Evolutionary conservation across 2,888 invertebrate species (phyloP).

Genomic region (Tuberolachnus salignus): DNA sequence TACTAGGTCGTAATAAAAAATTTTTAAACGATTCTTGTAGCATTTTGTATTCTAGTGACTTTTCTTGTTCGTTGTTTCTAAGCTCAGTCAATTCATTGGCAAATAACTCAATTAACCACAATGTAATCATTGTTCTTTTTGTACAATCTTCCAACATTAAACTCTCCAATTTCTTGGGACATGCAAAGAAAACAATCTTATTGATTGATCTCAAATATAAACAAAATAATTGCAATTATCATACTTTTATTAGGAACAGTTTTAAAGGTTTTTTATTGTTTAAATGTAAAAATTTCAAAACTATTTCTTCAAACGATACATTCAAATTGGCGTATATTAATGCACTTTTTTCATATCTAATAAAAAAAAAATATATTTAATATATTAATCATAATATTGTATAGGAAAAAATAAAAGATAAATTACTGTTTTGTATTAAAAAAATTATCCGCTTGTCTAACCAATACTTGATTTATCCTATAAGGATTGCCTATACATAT

Average conservation of each 20-base stretch:
- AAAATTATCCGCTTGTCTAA: constrained; percentile 85
- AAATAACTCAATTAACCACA: constrained; percentile 94
- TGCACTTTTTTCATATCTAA: constrained; percentile 79
- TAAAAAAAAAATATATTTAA: constrained; percentile 55
- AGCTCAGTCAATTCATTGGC: constrained; percentile 85
- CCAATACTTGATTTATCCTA: constrained; percentile 80
- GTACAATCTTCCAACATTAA: constrained; percentile 79
- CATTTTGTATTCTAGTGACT: constrained; percentile 65
- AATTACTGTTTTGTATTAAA: constrained; percentile 75
- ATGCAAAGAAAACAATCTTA: constrained; percentile 36
- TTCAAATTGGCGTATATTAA: constrained; percentile 86
- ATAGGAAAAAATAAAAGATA: constrained; percentile 3
- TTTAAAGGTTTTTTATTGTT: constrained; percentile 81
- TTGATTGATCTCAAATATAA: not conserved
- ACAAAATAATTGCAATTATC: constrained; percentile 8
- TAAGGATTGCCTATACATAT: constrained; percentile 82
- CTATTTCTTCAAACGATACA: constrained; percentile 92
- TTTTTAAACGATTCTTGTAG: constrained; percentile 79
- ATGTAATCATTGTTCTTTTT: constrained; percentile 88
- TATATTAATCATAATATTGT: not conserved
- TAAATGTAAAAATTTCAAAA: constrained; percentile 85
- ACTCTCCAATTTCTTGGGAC: constrained; percentile 72
- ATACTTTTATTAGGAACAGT: constrained; percentile 76
- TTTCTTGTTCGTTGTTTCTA: constrained; percentile 61
- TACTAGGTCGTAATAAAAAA: constrained; percentile 75